Base-by-base conservation (phyloP, 2,888 invertebrate species). In the Meloe dianella region DNA sequence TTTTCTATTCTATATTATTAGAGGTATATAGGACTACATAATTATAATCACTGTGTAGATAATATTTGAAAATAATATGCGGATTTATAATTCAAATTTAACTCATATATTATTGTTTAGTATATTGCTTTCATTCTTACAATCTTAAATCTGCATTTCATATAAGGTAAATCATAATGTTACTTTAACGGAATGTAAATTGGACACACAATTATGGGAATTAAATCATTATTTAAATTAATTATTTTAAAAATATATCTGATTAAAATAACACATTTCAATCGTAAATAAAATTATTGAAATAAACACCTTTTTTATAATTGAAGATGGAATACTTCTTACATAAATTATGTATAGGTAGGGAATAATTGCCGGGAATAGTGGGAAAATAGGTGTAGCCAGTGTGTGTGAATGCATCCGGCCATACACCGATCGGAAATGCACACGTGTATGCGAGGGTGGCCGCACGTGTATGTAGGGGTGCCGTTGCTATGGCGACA, bases 401-500 rank as follows among this genome's bases (percentile, higher is more conserved):
- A 27, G 27, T 27, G 4, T 35, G 4, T 35, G 35, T 35, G 35
- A 20, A 47, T 9, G 20, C 20, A 47, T 47, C 47, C 47, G 20
- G 41, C 41, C 41, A 41, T 41, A 9, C 9, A 8, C 47, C 2
- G 2, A 5, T 2, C 24, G 58, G 60, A 22, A 51, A 32, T 67
- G 65, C 73, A 71, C 74, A 74, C 73, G 69, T 73, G 74, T 65
- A 67, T 61, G 57, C 60, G 68, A 41, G 65, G 67, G 71, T 69
- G 35, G 71, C 72, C 76, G 74, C 73, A 74, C 71, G 71, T 75
- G 71, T 61, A 60, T 29, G 24, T 47, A 74, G 74, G 79, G 79
- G 76, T 72, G 76, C 77, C 77, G 78, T 79, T 78, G 73, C 76
- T 73, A 77, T 74, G 72, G 68, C 73, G 75, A 79, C 77, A 61